A percentile compares a stretch with the other conserved stretches of the same genome.
Conservation (phyloP, 2,113 vertebrate genomes). For the Raja brachyura region DNA sequence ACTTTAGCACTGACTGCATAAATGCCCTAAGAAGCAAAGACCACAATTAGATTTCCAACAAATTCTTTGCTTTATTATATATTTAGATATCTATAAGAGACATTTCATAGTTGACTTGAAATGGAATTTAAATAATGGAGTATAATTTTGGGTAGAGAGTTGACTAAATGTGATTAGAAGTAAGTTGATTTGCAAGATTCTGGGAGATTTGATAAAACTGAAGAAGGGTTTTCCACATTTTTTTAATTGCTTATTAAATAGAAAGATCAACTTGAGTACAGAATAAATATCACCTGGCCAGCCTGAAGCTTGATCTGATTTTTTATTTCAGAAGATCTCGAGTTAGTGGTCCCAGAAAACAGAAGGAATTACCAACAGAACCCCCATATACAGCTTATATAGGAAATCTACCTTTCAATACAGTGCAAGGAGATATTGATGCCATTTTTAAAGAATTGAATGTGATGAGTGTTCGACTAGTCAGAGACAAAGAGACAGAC, state of each 20-base stretch:
- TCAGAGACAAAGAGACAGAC: conserved; percentile 97
- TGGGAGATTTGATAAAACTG: not conserved
- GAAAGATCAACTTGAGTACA: not conserved
- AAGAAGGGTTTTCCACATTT: not conserved
- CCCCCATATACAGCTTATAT: conserved; percentile 96
- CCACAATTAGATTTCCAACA: not conserved
- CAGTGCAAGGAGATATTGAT: conserved; percentile 96
- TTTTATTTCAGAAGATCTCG: conserved; percentile 62
- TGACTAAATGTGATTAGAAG: not conserved
- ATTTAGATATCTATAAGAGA: not conserved
- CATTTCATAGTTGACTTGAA: not conserved
- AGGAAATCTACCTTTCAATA: conserved; percentile 92
- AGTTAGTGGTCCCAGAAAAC: conserved; percentile 73
- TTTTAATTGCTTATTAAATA: not conserved
- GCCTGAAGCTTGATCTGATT: not conserved
- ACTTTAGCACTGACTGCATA: not conserved
- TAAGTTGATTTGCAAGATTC: not conserved
- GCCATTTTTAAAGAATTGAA: conserved; percentile 92
- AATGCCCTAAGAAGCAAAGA: not conserved
- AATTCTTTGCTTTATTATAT: not conserved
- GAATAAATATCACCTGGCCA: conserved; percentile 1
- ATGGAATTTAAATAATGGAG: not conserved
- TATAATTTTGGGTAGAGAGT: not conserved
- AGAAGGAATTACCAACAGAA: conserved; percentile 92
- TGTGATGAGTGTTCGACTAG: conserved; percentile 85